A percentile compares a stretch with the other conserved stretches of the same genome.
Evolutionary conservation across 2,113 vertebrate genomes (phyloP).

Genomic region (Amphiprion ocellaris): DNA sequence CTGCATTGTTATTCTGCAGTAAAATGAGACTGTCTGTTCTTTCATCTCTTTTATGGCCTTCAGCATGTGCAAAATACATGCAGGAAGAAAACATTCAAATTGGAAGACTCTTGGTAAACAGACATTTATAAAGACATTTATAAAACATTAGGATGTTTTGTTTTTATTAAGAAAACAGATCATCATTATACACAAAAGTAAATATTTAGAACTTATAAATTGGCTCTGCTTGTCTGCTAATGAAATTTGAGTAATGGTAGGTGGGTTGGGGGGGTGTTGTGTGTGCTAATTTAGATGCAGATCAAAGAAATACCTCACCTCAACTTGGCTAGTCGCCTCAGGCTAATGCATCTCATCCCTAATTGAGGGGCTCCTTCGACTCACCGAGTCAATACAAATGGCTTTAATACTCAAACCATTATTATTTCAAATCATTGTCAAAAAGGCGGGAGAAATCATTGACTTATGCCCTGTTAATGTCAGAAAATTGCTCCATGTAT

Average conservation of each 20-base stretch:
- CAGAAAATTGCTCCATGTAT: slow-evolving; percentile 79
- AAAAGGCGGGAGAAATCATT: slow-evolving; percentile 75
- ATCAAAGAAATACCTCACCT: slow-evolving; percentile 72
- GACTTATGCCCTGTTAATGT: slow-evolving; percentile 76
- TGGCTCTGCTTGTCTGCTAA: slow-evolving; percentile 57
- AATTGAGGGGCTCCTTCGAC: slow-evolving; percentile 73
- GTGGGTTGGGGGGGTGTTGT: slow-evolving; percentile 41
- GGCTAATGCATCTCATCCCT: slow-evolving; percentile 68
- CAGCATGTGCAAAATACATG: slow-evolving; percentile 29
- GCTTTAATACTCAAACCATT: slow-evolving; percentile 80
- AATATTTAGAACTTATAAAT: slow-evolving; percentile 71
- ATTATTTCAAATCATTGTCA: slow-evolving; percentile 80
- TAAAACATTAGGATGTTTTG: slow-evolving; percentile 59
- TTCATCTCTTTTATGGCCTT: slow-evolving; percentile 19
- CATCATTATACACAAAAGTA: slow-evolving; percentile 58
- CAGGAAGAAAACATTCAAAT: slow-evolving; percentile 43
- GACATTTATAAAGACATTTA: slow-evolving; percentile 62
- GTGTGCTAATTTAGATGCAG: slow-evolving; percentile 63
- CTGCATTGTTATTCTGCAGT: slow-evolving; percentile 44
- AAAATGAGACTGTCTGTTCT: slow-evolving; percentile 33
- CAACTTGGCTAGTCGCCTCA: slow-evolving; percentile 51
- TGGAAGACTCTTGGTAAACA: slow-evolving; percentile 50
- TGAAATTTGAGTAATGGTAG: slow-evolving; percentile 71
- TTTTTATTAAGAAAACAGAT: slow-evolving; percentile 75
- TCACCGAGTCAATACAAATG: slow-evolving; percentile 80